phyloP scores from a whole-genome alignment of 2,113 vertebrate genomes.

The Propithecus coquereli region DNA sequence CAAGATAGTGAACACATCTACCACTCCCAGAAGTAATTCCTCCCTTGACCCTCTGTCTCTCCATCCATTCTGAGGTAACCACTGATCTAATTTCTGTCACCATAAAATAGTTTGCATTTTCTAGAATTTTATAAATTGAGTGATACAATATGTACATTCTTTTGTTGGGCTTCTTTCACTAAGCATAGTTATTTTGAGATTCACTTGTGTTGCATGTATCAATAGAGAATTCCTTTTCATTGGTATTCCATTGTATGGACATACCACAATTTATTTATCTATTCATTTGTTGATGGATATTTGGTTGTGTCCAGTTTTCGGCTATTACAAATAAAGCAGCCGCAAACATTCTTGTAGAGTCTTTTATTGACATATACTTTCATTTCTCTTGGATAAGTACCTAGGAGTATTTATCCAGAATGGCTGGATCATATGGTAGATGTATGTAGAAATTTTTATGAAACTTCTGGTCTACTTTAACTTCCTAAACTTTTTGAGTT shows the following conservation, averaged over 20 bases:
- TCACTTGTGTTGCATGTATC: neutral
- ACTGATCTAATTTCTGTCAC: neutral
- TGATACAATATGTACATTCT: neutral
- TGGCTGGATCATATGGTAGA: neutral
- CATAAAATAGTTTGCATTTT: neutral
- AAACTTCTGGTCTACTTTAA: neutral
- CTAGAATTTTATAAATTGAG: neutral
- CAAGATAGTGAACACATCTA: neutral
- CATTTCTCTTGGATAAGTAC: neutral
- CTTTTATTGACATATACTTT: neutral
- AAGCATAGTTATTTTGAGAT: neutral
- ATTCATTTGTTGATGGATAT: neutral
- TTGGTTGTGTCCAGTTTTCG: neutral
- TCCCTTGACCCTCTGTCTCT: neutral
- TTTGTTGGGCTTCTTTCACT: neutral
- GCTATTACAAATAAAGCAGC: neutral
- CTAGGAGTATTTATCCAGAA: neutral
- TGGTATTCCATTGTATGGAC: neutral
- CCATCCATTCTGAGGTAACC: neutral
- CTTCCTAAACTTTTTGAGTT: neutral
- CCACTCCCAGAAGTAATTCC: neutral
- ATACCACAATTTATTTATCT: neutral
- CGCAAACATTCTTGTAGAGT: neutral
- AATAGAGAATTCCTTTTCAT: neutral
- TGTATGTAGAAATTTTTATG: neutral